Conservation (phyloP, 2,888 invertebrate species). For the Saturnia pavonia region DNA sequence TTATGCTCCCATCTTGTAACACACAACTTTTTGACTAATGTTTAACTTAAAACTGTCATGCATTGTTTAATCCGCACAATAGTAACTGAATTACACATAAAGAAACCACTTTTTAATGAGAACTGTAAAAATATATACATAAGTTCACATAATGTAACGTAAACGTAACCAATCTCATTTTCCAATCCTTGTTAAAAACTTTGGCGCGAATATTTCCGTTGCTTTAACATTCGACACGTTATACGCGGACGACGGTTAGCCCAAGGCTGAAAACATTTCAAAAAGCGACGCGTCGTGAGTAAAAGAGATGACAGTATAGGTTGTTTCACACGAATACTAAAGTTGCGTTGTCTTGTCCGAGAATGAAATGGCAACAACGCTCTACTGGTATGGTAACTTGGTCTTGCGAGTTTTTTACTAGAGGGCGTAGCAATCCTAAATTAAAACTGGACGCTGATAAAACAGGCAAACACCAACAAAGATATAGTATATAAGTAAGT, state of each 20-base stretch:
- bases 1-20: conserved; percentile 69
- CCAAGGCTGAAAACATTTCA: conserved; percentile 63
- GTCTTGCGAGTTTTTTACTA: conserved; percentile 55
- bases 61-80: conserved; percentile 46
- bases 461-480: conserved; percentile 3
- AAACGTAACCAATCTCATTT: conserved; percentile 53
- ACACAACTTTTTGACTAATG: conserved; percentile 52
- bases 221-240: conserved; percentile 49
- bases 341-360: conserved; percentile 51
- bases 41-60: conserved; percentile 63
- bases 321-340: conserved; percentile 38
- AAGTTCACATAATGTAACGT: conserved; percentile 42
- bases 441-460: conserved; percentile 31
- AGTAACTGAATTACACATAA: conserved; percentile 42
- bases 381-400: conserved; percentile 35
- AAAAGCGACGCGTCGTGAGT: conserved; percentile 52
- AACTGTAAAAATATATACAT: conserved; percentile 41
- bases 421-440: conserved; percentile 43
- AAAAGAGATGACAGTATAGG: conserved; percentile 46
- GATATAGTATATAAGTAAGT: neutral
- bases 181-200: conserved; percentile 60
- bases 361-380: conserved; percentile 51
- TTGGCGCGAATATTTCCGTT: conserved; percentile 60
- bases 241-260: conserved; percentile 64
- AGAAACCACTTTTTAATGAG: conserved; percentile 29